These are phyloP conservation scores for Sesia apiformis DNA, from an alignment of 2,888 invertebrate genomes.

Conservation along the genomic window DNA sequence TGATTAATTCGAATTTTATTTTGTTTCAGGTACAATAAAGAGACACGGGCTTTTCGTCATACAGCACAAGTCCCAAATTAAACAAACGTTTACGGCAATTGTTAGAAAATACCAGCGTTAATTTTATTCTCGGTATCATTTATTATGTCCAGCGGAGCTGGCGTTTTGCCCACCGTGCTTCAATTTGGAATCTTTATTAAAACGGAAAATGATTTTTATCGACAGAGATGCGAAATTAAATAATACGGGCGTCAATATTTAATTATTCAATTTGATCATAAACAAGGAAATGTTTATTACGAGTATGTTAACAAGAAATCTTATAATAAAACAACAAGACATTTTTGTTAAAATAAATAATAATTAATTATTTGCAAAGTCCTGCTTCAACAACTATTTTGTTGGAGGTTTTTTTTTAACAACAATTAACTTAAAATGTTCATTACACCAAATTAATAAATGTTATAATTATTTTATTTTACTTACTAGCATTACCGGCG, in stretches of 20 bases:
- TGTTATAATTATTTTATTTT: too few relatives aligned
- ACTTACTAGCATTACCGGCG: too few relatives aligned
- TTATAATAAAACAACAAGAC: too few relatives aligned
- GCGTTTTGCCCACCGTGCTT: conserved; percentile 36
- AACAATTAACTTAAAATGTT: too few relatives aligned
- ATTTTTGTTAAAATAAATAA: too few relatives aligned
- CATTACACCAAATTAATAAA: too few relatives aligned
- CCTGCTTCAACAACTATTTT: too few relatives aligned
- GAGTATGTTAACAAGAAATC: too few relatives aligned
- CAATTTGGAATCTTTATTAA: background rate
- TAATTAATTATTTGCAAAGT: too few relatives aligned
- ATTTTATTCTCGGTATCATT: conserved; percentile 40
- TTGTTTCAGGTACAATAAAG: background rate
- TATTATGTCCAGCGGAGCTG: conserved; percentile 39
- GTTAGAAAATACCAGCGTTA: conserved; percentile 16
- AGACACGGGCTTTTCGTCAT: background rate
- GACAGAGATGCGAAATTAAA: background rate
- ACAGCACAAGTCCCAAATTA: conserved; percentile 1
- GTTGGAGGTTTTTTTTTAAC: too few relatives aligned
- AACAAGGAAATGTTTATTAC: too few relatives aligned
- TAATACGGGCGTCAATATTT: background rate
- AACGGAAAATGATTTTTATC: background rate
- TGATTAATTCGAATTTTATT: background rate
- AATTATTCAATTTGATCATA: background rate
- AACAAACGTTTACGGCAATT: background rate